Evolutionary conservation across 1,140 invertebrate species (phyloP), one percentile per base, ranked within the genome.

Genomic region (Hirudo medicinalis): DNA sequence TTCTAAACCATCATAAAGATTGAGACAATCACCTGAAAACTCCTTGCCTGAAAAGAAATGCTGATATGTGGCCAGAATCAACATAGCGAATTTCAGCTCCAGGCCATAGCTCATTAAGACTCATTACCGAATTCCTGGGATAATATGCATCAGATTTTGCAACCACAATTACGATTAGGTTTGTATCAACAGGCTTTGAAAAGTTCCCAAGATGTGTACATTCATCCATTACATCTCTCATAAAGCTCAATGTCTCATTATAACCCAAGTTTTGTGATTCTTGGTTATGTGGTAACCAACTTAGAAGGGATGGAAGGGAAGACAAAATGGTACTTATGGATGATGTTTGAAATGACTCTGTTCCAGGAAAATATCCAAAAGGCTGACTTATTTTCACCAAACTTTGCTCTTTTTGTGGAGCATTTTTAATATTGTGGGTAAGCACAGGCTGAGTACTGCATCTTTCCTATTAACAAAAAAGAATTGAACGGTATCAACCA

Each of bases 151-250:
- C 94, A 73, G 91, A 86, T 40, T 76, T 78, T 54, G 83, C 82
- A 20, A 79, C 76, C 5, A 84, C 78, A 53, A 81, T 78, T 53
- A 82, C 79, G 67, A 79, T 77, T 5, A 80, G 73, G 36, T 69
- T 74, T 76, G 91, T 90, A 79, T 97, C 93, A 29, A 88, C 87
- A 0, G 86, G 86, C 8, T 88, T 82, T 19, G 90, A 89, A 78
- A 94, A 99, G 81, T 97, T 95, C 72, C 87, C 90, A 2, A 99
- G 83, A 83, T 97, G 94, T 3, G 96, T 99, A 80, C 92, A 98
- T 82, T 98, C 92, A 78, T 99, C 94, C 95, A 98, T 98, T 73
- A 99, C 88, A 0, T 93, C 93, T 32, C 90, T 85, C 95, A 99
- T 98, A 79, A 98, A 97, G 81, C 92, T 89, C 15, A 93, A 40